Percentiles rank a stretch among this genome's conserved stretches.
Evolutionary conservation across 2,888 invertebrate genomes (phyloP).

Genomic region (Caradrina clavipalpis): DNA sequence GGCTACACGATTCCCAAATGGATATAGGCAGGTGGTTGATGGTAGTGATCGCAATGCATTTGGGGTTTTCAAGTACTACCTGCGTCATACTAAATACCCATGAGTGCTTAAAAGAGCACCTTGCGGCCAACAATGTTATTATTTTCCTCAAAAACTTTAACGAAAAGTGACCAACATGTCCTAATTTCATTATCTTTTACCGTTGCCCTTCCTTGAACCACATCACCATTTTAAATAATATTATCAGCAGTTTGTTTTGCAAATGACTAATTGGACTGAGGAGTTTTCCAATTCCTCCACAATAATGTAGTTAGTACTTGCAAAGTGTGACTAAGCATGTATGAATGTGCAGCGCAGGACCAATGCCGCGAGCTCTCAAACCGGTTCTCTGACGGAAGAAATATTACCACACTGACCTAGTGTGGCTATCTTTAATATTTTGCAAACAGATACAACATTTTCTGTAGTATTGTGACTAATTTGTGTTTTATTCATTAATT

Average conservation of each 20-base stretch:
- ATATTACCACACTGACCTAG: slow-evolving; percentile 62
- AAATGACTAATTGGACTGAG: slow-evolving; percentile 48
- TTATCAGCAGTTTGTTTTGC: slow-evolving; percentile 31
- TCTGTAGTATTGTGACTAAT: slow-evolving; percentile 23
- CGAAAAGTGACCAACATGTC: neutral
- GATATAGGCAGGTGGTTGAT: neutral
- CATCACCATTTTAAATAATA: slow-evolving; percentile 13
- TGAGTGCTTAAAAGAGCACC: neutral
- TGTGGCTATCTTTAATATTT: slow-evolving; percentile 50
- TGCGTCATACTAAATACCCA: neutral
- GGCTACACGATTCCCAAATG: neutral
- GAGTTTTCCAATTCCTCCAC: slow-evolving; percentile 51
- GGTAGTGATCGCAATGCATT: neutral
- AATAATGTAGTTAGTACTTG: slow-evolving; percentile 14
- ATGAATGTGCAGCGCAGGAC: slow-evolving; percentile 40
- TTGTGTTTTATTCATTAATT: slow-evolving; percentile 30
- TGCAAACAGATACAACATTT: slow-evolving; percentile 32
- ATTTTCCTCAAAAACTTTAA: slow-evolving; percentile 1
- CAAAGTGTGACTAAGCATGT: slow-evolving; percentile 55
- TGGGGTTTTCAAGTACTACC: neutral
- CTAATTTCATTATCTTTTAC: slow-evolving; percentile 26
- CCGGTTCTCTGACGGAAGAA: slow-evolving; percentile 61
- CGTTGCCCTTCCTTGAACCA: slow-evolving; percentile 30
- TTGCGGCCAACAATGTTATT: neutral
- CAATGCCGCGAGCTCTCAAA: slow-evolving; percentile 39